These are phyloP conservation scores for Oenanthe melanoleuca DNA, from an alignment of 2,113 vertebrate species.

Conservation along the genomic window DNA sequence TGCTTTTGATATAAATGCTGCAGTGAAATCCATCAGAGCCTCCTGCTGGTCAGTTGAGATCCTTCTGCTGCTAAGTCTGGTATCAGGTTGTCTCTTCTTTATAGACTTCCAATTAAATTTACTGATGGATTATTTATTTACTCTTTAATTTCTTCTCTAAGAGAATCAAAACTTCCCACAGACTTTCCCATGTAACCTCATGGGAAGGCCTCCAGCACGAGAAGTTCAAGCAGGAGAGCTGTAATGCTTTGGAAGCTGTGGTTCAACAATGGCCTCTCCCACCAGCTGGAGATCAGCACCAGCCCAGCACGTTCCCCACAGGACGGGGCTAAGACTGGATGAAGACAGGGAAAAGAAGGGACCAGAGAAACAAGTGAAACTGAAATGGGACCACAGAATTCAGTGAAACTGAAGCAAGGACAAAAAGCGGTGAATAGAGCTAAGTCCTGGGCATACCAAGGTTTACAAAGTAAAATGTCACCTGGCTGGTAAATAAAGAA, in stretches of 20 bases:
- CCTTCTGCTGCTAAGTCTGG: not conserved
- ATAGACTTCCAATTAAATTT: not conserved
- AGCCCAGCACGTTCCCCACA: too few species aligned
- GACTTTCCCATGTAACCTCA: not conserved
- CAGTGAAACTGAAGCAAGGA: not conserved
- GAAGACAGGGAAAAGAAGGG: not conserved
- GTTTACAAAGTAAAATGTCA: not conserved
- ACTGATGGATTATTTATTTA: not conserved
- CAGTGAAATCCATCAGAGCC: not conserved
- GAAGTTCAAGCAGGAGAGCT: not conserved
- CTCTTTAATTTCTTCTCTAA: not conserved
- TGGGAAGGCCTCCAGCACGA: not conserved
- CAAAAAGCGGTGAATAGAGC: fast-evolving
- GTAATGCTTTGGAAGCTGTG: not conserved
- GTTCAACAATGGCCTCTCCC: not conserved
- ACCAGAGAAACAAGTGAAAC: not conserved
- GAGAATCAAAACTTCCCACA: not conserved
- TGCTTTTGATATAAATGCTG: not conserved
- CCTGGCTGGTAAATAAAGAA: not conserved
- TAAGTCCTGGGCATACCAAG: not conserved
- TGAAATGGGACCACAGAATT: fast-evolving
- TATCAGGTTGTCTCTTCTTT: not conserved
- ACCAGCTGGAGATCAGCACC: not conserved
- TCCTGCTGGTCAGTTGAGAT: not conserved
- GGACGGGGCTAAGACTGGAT: fast-evolving